A percentile compares a stretch with the other conserved stretches of the same genome.
Evolutionary conservation across 1,140 invertebrate genomes (phyloP).

Genomic region (Caerostris extrusa): DNA sequence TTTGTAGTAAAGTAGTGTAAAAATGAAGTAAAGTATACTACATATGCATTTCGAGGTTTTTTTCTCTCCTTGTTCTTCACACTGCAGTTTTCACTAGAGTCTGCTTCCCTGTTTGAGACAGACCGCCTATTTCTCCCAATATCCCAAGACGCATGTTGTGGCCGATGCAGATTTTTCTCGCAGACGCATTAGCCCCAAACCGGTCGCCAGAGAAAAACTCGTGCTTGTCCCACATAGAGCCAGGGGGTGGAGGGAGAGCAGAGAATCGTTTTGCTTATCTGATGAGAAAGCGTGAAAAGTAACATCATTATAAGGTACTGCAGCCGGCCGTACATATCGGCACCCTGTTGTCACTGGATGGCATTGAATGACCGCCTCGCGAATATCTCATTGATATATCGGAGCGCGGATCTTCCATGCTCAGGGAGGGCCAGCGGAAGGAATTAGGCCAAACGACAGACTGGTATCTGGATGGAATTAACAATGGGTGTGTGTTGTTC

Average conservation of each 20-base stretch:
- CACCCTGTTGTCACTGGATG: conserved; percentile 61
- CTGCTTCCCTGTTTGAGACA: no score
- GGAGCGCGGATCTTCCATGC: not conserved
- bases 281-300: conserved; percentile 75
- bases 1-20: no score
- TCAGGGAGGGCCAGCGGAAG: conserved; percentile 29
- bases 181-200: conserved; percentile 21
- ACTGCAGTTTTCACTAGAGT: no score
- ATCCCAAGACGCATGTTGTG: no score
- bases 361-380: conserved; percentile 65
- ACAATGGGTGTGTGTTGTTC: not conserved
- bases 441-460: conserved; percentile 24
- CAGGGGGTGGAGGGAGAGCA: not conserved
- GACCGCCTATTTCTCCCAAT: no score
- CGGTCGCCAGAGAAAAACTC: conserved; percentile 27
- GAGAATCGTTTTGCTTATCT: conserved; percentile 71
- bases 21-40: no score
- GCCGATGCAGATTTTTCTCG: no score
- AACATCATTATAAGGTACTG: conserved; percentile 72
- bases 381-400: conserved; percentile 35
- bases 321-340: conserved; percentile 48
- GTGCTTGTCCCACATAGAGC: conserved; percentile 51
- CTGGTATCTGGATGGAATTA: conserved; percentile 20
- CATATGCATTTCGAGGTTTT: no score
- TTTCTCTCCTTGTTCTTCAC: no score